Conservation (phyloP, 2,888 invertebrate species). For the Leucoma salicis region DNA sequence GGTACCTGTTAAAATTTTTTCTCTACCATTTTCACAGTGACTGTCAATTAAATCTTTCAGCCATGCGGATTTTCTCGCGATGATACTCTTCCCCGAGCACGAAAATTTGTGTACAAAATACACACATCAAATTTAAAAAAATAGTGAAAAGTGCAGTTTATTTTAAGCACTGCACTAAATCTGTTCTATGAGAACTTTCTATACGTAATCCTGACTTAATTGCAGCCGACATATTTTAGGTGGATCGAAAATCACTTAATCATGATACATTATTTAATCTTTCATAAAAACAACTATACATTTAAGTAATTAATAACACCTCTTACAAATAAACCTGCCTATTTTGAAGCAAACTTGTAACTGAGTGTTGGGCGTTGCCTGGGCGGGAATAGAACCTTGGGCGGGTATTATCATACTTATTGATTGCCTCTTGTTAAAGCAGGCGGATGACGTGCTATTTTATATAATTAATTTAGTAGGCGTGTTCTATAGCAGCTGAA, state of each 20-base stretch:
- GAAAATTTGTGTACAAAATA: too few species aligned
- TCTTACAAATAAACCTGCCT: conserved; percentile 31
- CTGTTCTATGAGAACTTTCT: too few species aligned
- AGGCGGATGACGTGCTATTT: conserved; percentile 49
- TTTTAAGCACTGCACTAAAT: too few species aligned
- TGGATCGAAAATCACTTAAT: neutral
- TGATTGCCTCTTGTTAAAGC: conserved; percentile 24
- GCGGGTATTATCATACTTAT: conserved; percentile 43
- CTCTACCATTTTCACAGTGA: too few species aligned
- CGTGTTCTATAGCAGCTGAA: conserved; percentile 49
- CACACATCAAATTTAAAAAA: too few species aligned
- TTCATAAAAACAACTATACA: conserved; percentile 6
- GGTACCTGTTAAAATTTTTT: too few species aligned
- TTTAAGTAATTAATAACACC: conserved; percentile 23
- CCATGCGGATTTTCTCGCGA: too few species aligned
- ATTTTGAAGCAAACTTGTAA: conserved; percentile 39
- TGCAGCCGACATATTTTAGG: neutral
- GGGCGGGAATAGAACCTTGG: conserved; percentile 44
- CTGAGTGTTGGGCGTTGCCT: conserved; percentile 37
- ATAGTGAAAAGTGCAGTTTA: too few species aligned
- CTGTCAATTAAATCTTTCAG: too few species aligned
- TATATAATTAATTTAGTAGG: conserved; percentile 49
- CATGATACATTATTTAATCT: neutral
- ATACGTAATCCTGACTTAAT: too few species aligned
- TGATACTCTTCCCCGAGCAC: too few species aligned